Base-by-base conservation (phyloP, 2,797 vertebrate genomes). In the Coreius guichenoti region DNA sequence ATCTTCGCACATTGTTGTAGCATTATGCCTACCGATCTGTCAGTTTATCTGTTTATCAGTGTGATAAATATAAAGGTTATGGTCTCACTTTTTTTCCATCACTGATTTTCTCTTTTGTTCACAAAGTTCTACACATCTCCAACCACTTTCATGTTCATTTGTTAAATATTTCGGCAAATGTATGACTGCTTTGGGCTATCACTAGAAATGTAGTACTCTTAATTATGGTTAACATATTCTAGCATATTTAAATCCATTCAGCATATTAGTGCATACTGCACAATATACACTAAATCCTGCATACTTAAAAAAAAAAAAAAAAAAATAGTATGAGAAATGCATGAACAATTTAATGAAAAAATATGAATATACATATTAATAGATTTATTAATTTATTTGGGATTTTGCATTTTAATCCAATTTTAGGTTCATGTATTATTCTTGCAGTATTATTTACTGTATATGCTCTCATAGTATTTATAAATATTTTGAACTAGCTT, bases 11-110 rank as follows among this genome's bases (percentile, higher is more conserved):
- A 85, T 91, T 92, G 90, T 90, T 91, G 51, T 78, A 58, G 65
- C 33, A 43, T 47, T 84, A n/a, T 89, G 91, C 91, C 88, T 89
- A 89, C 90, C 89, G 70, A 89, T 89, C 88, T 72, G 88, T 88
- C 54, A 89, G 90, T n/a, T n/a, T n/a, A n/a, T n/a, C n/a, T n/a
- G n/a, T n/a, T n/a, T n/a, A n/a, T n/a, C n/a, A 91, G 88, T 51
- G 45, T 77, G 33, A 68, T 84, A 56, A 31, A 58, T 45, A 84
- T 54, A 58, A 7, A 63, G 54, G 13, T 33, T 73, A 82, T 45
- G 19, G 56, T 43, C 7, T 39, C 5, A 14, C 49, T 76, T 56
- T 74, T 54, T 78, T 76, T 77, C 17, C 7, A 14, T 67, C 16
- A 39, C 17, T 23, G 76, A 63, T 43, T 63, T 78, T 63, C 5